These are phyloP conservation scores for Myotis yumanensis DNA, from an alignment of 2,113 vertebrate species.

Conservation along the genomic window DNA sequence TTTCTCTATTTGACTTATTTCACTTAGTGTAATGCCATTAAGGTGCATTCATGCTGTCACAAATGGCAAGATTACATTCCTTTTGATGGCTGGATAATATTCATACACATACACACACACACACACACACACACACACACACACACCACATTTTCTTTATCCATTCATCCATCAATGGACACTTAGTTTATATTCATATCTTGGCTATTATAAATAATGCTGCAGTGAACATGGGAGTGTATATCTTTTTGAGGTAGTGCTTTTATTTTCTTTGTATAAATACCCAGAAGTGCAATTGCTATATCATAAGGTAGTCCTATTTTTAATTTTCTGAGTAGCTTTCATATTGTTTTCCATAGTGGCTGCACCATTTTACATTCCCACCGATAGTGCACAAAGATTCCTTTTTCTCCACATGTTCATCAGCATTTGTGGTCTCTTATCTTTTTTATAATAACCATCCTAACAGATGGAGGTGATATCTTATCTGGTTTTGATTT, in stretches of 20 bases:
- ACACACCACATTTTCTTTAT: neutral
- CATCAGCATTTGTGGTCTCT: neutral
- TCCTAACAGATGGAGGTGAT: neutral
- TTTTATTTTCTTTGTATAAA: neutral
- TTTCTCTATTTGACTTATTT: neutral
- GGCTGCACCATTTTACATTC: neutral
- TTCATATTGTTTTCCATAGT: neutral
- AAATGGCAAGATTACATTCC: conserved; percentile 5
- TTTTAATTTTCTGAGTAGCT: neutral
- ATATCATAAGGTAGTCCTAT: neutral
- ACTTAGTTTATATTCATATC: neutral
- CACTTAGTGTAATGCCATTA: neutral
- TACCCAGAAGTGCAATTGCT: neutral
- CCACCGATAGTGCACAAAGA: neutral
- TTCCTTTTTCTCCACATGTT: neutral
- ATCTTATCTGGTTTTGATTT: conserved; percentile 18
- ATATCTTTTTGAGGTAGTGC: neutral
- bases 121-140: neutral
- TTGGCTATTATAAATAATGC: conserved; percentile 33
- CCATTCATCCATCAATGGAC: neutral
- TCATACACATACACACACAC: neutral
- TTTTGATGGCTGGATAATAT: neutral
- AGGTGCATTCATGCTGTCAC: neutral
- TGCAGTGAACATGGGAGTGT: neutral
- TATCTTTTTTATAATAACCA: conserved; percentile 1